Evolutionary conservation across 2,113 vertebrate species (phyloP), one percentile per base, ranked within the genome.

Genomic region (Romanogobio albipinnatus): DNA sequence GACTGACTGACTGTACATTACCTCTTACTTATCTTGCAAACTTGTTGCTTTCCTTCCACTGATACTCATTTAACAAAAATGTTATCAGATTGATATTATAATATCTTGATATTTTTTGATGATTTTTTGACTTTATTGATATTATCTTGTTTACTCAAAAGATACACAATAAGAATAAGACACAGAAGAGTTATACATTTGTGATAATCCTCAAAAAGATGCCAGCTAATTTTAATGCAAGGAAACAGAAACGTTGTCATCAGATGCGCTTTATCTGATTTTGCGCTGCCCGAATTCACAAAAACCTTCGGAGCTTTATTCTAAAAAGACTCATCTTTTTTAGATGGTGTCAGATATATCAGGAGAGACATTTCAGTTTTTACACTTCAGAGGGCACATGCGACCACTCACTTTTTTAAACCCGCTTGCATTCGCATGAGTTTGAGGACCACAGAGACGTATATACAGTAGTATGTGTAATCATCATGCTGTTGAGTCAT

Each of bases 311-410:
- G 76, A 47, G 84, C 66, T 83, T 90, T 81, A 89, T 87, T 71
- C 84, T 88, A 92, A 88, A 85, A 56, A 88, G 82, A 74, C 70
- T 86, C 71, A 86, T 61, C 47, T 19, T 47, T 26, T 13, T 73
- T 9, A 75, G 85, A 87, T 89, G 73, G 84, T 86, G 86, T 68
- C 56, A 86, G 88, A 89, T 89, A 89, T 68, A 6, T 29, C 36
- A 45, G 24, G 59, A 49, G 66, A 85, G 61, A 87, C 56, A 77
- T 75, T 85, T 88, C 62, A 76, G 84, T 80, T 82, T 51, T 86
- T 68, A 87, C 26, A 36, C 73, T 68, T 84, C 66, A 82, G 59
- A 17, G 58, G 61, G 76, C 36, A 59, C 47, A 5, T 81, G 75
- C 33, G 81, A 83, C 66, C 75, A 47, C 39, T 29, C 13, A 43